phyloP scores from a whole-genome alignment of 2,113 vertebrate species.

The Nyctereutes procyonoides region DNA sequence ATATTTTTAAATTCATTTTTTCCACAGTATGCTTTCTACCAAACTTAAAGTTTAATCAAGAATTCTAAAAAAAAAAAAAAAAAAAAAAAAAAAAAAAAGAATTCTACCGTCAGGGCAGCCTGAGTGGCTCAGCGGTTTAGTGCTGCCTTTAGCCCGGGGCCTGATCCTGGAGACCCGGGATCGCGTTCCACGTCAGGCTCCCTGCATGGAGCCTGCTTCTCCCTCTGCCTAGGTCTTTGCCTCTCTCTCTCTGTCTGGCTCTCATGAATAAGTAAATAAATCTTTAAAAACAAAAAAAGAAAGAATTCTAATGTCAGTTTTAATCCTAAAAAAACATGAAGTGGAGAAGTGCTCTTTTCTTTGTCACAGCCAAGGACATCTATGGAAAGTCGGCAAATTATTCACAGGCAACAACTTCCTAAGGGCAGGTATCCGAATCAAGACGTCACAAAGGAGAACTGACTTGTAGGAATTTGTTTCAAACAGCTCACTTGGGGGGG shows the following conservation, averaged over 20 bases:
- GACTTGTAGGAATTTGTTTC: accelerated
- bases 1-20: not conserved
- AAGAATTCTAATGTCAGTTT: not conserved
- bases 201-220: too few relatives aligned
- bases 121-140: too few relatives aligned
- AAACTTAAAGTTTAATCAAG: not conserved
- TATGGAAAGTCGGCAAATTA: not conserved
- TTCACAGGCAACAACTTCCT: not conserved
- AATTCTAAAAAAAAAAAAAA: not conserved
- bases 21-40: not conserved
- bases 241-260: too few relatives aligned
- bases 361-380: not conserved
- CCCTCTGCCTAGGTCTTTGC: too few relatives aligned
- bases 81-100: not conserved
- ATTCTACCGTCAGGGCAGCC: not conserved
- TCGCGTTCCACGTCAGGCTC: too few relatives aligned
- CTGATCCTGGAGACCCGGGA: too few relatives aligned
- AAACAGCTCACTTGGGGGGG: too few relatives aligned
- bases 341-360: not conserved
- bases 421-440: accelerated
- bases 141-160: too few relatives aligned
- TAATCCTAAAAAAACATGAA: not conserved
- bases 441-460: accelerated
- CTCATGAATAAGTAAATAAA: too few relatives aligned
- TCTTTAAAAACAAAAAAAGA: too few relatives aligned